These are phyloP conservation scores for Callitettix versicolor DNA, from an alignment of 1,140 invertebrate species.

Conservation along the genomic window DNA sequence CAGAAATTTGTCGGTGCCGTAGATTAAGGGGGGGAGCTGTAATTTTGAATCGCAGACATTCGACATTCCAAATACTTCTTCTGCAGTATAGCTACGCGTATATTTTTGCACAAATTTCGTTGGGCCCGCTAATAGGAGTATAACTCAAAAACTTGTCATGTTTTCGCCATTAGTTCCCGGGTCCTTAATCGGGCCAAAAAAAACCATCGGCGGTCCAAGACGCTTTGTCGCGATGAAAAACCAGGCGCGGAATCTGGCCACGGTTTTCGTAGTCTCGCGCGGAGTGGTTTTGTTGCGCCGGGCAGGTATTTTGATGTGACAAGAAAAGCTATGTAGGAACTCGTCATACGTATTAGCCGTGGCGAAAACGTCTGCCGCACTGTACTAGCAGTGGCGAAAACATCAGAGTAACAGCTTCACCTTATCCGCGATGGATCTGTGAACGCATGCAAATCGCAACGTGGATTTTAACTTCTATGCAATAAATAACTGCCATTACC, in stretches of 20 bases:
- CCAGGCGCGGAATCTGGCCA: background rate
- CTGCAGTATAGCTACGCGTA: slow-evolving; percentile 4
- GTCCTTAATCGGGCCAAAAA: slow-evolving; percentile 7
- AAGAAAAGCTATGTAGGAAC: slow-evolving; percentile 11
- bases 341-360: too few relatives aligned
- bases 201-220: background rate
- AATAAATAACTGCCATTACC: too few relatives aligned
- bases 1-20: too few relatives aligned
- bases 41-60: background rate
- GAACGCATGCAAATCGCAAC: too few relatives aligned
- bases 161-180: slow-evolving; percentile 13
- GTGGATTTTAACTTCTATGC: too few relatives aligned
- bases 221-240: slow-evolving; percentile 4
- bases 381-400: slow-evolving; percentile 9
- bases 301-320: slow-evolving; percentile 14
- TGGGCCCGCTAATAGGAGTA: slow-evolving; percentile 11
- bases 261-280: slow-evolving; percentile 2
- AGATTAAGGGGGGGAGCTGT: too few relatives aligned
- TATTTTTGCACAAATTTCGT: slow-evolving; percentile 15
- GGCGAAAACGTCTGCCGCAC: too few relatives aligned
- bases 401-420: background rate
- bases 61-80: background rate
- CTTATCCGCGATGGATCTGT: slow-evolving; percentile 6
- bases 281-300: slow-evolving; percentile 8
- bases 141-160: slow-evolving; percentile 15